A percentile compares a stretch with the other conserved stretches of the same genome.
These are phyloP conservation scores for Eristalis tenax DNA, from an alignment of 2,888 invertebrate genomes.

Conservation along the genomic window DNA sequence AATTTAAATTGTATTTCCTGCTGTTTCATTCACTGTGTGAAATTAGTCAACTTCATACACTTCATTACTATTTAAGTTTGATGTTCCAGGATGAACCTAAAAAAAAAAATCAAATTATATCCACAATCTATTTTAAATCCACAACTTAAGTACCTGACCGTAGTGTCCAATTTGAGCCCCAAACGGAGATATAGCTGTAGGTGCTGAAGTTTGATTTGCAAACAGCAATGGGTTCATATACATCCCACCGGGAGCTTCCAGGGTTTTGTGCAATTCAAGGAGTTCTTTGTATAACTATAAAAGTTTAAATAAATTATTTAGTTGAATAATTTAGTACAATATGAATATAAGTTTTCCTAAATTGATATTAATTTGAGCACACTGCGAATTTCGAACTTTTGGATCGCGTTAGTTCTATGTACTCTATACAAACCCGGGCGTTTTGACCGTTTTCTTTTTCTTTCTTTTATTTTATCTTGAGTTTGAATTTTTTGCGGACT, in stretches of 20 bases:
- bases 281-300: conserved; percentile 79
- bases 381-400: too few species aligned
- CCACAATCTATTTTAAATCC: not conserved
- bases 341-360: too few species aligned
- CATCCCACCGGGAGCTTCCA: conserved; percentile 79
- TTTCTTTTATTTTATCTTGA: too few species aligned
- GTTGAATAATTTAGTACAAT: too few species aligned
- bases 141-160: conserved; percentile 34
- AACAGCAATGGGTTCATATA: conserved; percentile 80
- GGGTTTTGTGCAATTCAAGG: conserved; percentile 76
- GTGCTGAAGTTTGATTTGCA: conserved; percentile 78
- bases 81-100: conserved; percentile 58
- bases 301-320: conserved; percentile 4
- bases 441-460: too few species aligned
- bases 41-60: conserved; percentile 67
- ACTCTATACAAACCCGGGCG: too few species aligned
- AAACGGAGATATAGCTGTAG: conserved; percentile 69
- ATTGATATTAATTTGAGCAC: too few species aligned
- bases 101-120: not conserved
- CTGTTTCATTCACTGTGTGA: not conserved
- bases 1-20: not conserved
- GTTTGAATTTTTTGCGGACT: too few species aligned
- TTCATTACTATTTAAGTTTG: conserved; percentile 61
- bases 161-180: conserved; percentile 17
- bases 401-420: too few species aligned